phyloP scores from a whole-genome alignment of 2,113 vertebrate genomes.

The Melanocharis versteri region DNA sequence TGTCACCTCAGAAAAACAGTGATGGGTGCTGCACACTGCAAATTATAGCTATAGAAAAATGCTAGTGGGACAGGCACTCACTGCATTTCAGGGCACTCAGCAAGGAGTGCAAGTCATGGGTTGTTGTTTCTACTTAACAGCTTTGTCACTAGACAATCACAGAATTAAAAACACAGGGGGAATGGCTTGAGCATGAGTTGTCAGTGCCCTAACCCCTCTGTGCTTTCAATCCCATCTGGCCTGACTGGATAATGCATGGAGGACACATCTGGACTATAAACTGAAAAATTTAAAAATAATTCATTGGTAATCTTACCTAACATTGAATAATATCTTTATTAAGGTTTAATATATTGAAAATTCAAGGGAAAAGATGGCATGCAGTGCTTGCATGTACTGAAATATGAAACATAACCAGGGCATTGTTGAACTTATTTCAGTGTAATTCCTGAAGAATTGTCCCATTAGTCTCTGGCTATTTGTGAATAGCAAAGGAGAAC shows the following conservation, averaged over 20 bases:
- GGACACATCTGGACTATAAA: not conserved
- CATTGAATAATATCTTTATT: not conserved
- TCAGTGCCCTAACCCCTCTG: not conserved
- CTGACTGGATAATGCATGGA: not conserved
- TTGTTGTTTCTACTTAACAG: not conserved
- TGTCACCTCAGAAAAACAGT: not conserved
- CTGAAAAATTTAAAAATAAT: not conserved
- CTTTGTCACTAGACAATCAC: not conserved
- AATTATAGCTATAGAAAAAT: not conserved
- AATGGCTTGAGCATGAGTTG: not conserved
- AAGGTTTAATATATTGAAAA: not conserved
- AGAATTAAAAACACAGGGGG: not conserved
- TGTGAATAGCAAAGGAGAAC: not conserved
- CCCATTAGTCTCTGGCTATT: slow-evolving; percentile 16
- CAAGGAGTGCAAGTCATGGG: not conserved
- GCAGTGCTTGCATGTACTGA: not conserved
- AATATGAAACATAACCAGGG: slow-evolving; percentile 5
- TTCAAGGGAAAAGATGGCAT: not conserved
- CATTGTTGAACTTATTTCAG: not conserved
- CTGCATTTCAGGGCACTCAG: not conserved
- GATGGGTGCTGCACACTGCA: not conserved
- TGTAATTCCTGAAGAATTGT: slow-evolving; percentile 37
- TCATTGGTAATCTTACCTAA: not conserved
- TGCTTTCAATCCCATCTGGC: not conserved
- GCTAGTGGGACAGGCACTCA: fast-evolving